Evolutionary conservation across 2,113 vertebrate species (phyloP), one percentile per base, ranked within the genome.

Genomic region (Tapirus terrestris): DNA sequence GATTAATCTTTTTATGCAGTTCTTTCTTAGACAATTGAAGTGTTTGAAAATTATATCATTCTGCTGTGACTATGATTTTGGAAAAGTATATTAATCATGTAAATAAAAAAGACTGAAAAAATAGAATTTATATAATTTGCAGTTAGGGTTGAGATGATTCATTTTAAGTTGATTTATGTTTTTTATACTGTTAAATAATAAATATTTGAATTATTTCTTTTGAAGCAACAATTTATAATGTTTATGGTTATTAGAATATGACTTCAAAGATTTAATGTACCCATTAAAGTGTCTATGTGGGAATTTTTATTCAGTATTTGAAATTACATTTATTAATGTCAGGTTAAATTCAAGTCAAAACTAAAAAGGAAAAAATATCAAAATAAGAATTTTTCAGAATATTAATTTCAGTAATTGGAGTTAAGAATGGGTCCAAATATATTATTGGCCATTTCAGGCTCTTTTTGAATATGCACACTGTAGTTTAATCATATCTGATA

Each of bases 21-120:
- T 96, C 45, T 92, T 21, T 89, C 60, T 73, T 53, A 72, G 77
- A 94, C 9, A 95, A 87, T 7, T 95, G 60, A 97, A 86, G 82
- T 95, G 17, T 76, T 61, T 96, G 12, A 86, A 76, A 82, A 86
- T 70, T 76, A 20, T 36, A 70, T 51, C 20, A 93, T 77, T 93
- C 33, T 90, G 39, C 51, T 90, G 18, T 95, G 48, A 58, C 75
- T 51, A 88, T 85, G 39, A 33, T 61, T 92, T 94, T 70, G n/a
- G 51, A 76, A 96, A 89, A 68, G 20, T 90, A 70, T 61, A n/a
- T 8, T 65, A 93, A 43, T 86, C 45, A 53, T 81, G 43, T 77
- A 77, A 81, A 87, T 67, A 75, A 33, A 82, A 91, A 83, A 96
- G 51, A 82, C 8, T 39, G 58, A 82, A 95, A 89, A 92, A 39